Evolutionary conservation across 2,113 vertebrate genomes (phyloP).

Genomic region (Oryzias woworae): DNA sequence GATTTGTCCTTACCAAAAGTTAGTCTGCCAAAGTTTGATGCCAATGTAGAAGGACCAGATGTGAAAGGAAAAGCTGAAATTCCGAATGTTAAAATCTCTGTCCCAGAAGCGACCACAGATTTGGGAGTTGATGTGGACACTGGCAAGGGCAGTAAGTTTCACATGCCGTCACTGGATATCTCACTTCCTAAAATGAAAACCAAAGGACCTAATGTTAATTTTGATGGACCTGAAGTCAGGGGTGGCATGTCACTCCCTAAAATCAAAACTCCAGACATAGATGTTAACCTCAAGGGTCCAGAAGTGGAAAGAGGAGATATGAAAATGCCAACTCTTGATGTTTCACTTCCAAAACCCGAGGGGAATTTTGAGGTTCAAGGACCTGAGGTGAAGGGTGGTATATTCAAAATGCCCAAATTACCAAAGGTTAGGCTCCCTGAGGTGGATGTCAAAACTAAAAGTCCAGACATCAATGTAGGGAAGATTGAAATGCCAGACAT

Average conservation of each 20-base stretch:
- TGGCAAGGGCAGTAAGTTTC: conserved; percentile 54
- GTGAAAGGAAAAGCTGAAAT: conserved; percentile 11
- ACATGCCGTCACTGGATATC: conserved; percentile 62
- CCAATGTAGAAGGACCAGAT: conserved; percentile 10
- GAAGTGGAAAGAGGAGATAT: conserved; percentile 30
- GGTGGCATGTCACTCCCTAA: conserved; percentile 45
- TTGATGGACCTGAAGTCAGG: conserved; percentile 21
- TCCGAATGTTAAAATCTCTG: conserved; percentile 12
- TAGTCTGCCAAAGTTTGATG: conserved; percentile 15
- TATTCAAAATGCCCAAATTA: conserved; percentile 28
- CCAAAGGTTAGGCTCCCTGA: conserved; percentile 22
- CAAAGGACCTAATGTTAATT: conserved; percentile 20
- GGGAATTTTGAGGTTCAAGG: conserved; percentile 28
- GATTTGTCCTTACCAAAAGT: conserved; percentile 13
- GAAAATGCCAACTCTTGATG: conserved; percentile 37
- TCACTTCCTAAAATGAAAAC: conserved; percentile 41
- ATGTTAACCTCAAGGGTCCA: conserved; percentile 9
- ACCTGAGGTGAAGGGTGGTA: conserved; percentile 28
- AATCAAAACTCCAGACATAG: conserved; percentile 36
- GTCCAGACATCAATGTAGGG: neutral
- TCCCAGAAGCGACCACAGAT: conserved; percentile 45
- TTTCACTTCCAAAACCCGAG: conserved; percentile 65
- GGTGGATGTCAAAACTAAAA: neutral
- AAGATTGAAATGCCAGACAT: conserved; percentile 19
- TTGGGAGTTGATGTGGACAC: neutral